Conservation (phyloP, 2,113 vertebrate species). For the Corythornis cristatus region DNA sequence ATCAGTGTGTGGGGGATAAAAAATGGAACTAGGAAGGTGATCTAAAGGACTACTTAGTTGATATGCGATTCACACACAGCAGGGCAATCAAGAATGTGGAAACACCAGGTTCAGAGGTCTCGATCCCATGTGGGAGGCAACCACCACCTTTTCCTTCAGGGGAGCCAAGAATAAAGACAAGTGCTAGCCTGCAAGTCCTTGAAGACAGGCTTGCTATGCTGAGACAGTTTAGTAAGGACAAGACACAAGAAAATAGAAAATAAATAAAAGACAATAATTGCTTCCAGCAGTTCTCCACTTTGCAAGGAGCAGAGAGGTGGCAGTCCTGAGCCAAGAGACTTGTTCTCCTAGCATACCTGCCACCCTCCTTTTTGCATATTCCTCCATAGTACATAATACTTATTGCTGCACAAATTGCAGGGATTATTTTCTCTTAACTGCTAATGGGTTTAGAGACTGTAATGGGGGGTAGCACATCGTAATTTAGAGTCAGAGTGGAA, state of each 20-base stretch:
- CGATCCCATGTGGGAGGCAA: not conserved
- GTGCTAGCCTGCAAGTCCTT: not conserved
- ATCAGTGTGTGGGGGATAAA: not conserved
- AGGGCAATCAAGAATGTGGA: constrained; percentile 9
- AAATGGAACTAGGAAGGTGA: constrained; percentile 9
- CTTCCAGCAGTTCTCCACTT: not conserved
- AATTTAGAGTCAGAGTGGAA: not conserved
- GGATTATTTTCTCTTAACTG: constrained; percentile 66
- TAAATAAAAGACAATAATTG: not conserved
- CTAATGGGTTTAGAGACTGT: constrained; percentile 46
- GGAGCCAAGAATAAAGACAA: not conserved
- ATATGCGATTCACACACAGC: not conserved
- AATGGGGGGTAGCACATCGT: not conserved
- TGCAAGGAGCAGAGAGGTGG: constrained; percentile 61
- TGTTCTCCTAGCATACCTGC: not conserved
- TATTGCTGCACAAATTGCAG: constrained; percentile 45
- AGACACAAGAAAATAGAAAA: not conserved
- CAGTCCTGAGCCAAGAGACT: constrained; percentile 64
- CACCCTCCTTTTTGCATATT: not conserved
- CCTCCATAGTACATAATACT: not conserved
- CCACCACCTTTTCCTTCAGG: not conserved
- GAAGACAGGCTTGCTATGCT: not conserved
- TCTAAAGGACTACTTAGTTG: not conserved
- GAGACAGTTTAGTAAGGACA: not conserved
- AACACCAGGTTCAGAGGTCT: not conserved